Evolutionary conservation across 2,113 vertebrate genomes (phyloP), one percentile per base, ranked within the genome.

Genomic region (Proterorhinus semilunaris): DNA sequence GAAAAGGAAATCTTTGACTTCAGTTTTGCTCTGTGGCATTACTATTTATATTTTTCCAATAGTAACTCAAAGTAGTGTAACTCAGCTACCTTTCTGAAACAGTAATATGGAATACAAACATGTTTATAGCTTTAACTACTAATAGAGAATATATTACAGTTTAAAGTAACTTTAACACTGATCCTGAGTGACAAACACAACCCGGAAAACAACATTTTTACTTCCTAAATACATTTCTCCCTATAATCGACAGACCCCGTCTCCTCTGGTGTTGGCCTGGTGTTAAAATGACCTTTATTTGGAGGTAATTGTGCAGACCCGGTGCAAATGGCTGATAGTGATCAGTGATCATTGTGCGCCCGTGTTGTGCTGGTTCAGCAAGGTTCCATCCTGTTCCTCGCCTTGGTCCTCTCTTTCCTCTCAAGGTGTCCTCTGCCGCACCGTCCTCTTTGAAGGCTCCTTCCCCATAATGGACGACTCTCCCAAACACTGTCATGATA

Each of bases 341-440:
- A 97, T 90, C 88, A 61, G 58, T 61, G 58, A 61, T 87, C 68
- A 63, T 71, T 84, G 58, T 74, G 89, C 80, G 94, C 93, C 54
- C 69, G 89, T 82, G 94, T 94, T 95, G 88, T 96, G 96, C 96
- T 97, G 94, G 83, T 94, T 98, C 96, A 98, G 96, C 96, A 96
- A 93, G 94, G 94, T 93, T 95, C 91, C 92, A 92, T 93, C 93
- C 93, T 93, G 93, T 93, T 94, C 94, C 94, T 93, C 93, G 92
- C 91, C 94, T 89, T 94, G 94, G 94, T 95, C 93, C 84, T 92
- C 10, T 94, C 93, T 95, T 94, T 93, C 94, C 93, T 96, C 93
- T 95, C 96, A 92, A 92, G 91, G 89, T 92, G 91, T 91, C 90
- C 91, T 92, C 87, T 89, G 95, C 95, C 93, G 94, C 87, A 93